Evolutionary conservation across 2,113 vertebrate species (phyloP).

Genomic region (Campylomormyrus numenius): DNA sequence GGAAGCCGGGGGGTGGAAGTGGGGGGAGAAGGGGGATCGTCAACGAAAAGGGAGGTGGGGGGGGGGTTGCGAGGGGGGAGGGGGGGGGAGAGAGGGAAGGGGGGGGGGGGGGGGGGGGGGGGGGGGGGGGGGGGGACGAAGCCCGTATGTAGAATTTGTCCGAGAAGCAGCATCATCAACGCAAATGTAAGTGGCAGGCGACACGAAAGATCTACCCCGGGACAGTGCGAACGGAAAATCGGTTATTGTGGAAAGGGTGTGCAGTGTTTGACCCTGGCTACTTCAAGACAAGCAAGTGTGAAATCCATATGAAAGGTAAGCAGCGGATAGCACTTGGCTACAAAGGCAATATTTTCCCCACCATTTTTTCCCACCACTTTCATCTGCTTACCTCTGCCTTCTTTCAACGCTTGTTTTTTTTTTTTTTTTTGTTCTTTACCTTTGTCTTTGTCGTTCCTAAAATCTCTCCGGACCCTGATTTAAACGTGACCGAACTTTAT

Average conservation of each 20-base stretch:
- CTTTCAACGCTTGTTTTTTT: conserved; percentile 33
- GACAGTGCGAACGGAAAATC: conserved; percentile 52
- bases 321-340: conserved; percentile 62
- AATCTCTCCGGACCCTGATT: background rate
- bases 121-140: background rate
- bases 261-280: conserved; percentile 57
- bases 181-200: conserved; percentile 47
- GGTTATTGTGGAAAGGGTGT: conserved; percentile 61
- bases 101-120: background rate
- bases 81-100: no score
- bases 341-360: conserved; percentile 61
- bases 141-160: conserved; percentile 39
- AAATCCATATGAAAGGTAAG: conserved; percentile 70
- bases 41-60: conserved; percentile 28
- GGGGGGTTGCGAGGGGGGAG: no score
- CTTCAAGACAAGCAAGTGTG: conserved; percentile 61
- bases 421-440: conserved; percentile 6
- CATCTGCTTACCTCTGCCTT: conserved; percentile 36
- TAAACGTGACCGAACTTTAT: conserved; percentile 19
- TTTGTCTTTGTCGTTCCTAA: conserved; percentile 28
- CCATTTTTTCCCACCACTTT: conserved; percentile 32
- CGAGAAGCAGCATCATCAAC: conserved; percentile 35
- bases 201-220: conserved; percentile 29
- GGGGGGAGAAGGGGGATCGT: no score
- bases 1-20: no score